phyloP scores from a whole-genome alignment of 2,888 invertebrate species.

The Plagodis pulveraria region DNA sequence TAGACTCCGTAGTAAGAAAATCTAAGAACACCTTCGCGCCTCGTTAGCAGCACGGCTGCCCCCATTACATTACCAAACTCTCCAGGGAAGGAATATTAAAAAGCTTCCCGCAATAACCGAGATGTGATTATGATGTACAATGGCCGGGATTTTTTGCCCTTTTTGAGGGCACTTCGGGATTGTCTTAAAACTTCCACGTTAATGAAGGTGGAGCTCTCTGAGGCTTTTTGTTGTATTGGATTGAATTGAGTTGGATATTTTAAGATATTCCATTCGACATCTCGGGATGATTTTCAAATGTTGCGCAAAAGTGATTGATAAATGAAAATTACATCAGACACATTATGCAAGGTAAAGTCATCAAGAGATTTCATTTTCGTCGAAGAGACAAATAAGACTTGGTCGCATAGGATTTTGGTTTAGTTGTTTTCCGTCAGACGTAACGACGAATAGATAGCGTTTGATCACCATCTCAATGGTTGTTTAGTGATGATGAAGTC shows the following conservation, averaged over 20 bases:
- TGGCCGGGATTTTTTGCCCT: constrained; percentile 29
- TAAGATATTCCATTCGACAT: no score
- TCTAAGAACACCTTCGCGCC: constrained; percentile 13
- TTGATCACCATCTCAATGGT: no score
- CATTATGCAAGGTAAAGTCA: not conserved
- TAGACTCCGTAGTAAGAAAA: not conserved
- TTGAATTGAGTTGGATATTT: not conserved
- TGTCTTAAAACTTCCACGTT: constrained; percentile 26
- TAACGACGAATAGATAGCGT: no score
- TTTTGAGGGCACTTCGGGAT: constrained; percentile 20
- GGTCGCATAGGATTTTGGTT: no score
- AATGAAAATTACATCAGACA: no score
- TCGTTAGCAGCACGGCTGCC: constrained; percentile 30
- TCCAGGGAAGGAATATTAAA: constrained; percentile 25
- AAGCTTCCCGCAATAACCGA: constrained; percentile 33
- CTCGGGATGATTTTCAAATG: no score
- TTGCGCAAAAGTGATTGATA: no score
- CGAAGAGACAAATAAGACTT: no score
- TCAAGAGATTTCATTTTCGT: no score
- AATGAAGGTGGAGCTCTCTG: constrained; percentile 18
- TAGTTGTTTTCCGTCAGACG: no score
- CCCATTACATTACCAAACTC: constrained; percentile 28
- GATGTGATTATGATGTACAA: constrained; percentile 36
- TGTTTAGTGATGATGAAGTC: no score
- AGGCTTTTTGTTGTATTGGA: not conserved